phyloP scores from a whole-genome alignment of 2,113 vertebrate genomes.

The Phasianus colchicus region DNA sequence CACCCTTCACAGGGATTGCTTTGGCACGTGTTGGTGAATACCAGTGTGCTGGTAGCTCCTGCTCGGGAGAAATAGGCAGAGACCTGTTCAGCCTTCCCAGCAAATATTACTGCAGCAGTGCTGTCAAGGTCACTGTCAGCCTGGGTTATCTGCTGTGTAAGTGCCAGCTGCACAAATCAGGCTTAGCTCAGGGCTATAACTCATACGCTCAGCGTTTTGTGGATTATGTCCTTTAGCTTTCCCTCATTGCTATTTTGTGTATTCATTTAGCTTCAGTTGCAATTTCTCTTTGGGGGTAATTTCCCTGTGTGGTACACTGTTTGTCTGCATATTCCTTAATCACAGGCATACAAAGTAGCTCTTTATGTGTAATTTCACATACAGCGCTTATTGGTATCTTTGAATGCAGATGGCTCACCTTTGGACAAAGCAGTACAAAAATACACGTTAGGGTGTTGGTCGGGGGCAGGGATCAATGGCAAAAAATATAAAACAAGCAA shows the following conservation, averaged over 20 bases:
- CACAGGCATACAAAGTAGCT: fast-evolving
- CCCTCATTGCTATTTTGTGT: neutral
- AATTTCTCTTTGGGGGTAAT: neutral
- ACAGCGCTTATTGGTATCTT: neutral
- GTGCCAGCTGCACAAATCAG: slow-evolving; percentile 17
- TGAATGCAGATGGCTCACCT: neutral
- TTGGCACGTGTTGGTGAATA: fast-evolving
- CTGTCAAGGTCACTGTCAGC: slow-evolving; percentile 67
- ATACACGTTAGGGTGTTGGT: neutral
- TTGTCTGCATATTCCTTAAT: neutral
- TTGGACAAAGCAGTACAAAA: neutral
- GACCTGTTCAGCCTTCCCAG: slow-evolving; percentile 31
- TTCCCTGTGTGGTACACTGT: neutral
- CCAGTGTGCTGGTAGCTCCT: neutral
- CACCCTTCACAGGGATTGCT: neutral
- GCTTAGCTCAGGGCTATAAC: slow-evolving; percentile 33
- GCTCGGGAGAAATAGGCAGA: slow-evolving; percentile 35
- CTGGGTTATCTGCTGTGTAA: slow-evolving; percentile 41
- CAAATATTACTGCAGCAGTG: slow-evolving; percentile 32
- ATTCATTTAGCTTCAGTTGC: neutral
- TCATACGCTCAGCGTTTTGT: slow-evolving; percentile 27
- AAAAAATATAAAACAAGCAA: neutral
- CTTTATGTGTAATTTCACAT: neutral
- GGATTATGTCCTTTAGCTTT: slow-evolving; percentile 7
- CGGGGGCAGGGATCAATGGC: neutral